Evolutionary conservation across 2,888 invertebrate species (phyloP).

Genomic region (Reticulitermes lucifugus): DNA sequence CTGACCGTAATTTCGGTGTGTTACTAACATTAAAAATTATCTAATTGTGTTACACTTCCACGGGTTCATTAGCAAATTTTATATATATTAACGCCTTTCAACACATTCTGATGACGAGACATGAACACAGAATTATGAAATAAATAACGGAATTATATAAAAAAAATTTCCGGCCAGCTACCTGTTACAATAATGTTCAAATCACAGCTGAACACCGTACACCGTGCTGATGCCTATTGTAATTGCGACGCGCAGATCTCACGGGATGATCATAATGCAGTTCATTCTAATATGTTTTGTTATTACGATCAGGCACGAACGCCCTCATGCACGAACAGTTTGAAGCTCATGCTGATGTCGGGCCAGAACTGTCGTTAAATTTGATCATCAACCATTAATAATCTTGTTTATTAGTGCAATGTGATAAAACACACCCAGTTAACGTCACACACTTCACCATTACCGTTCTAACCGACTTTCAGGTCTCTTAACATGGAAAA

Average conservation of each 20-base stretch:
- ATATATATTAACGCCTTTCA: no score
- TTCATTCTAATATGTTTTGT: constrained; percentile 7
- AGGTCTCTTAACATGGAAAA: neutral
- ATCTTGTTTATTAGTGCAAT: constrained; percentile 37
- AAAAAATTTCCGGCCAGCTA: no score
- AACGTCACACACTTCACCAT: constrained; percentile 4
- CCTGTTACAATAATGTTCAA: no score
- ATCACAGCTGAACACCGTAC: no score
- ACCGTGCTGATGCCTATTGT: no score
- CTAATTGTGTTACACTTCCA: no score
- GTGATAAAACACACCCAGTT: constrained; percentile 30
- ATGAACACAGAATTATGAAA: no score
- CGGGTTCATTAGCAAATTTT: no score
- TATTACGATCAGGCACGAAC: neutral
- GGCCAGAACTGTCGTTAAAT: constrained; percentile 23
- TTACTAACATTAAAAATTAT: no score
- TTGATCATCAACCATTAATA: constrained; percentile 34
- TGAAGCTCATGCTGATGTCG: neutral
- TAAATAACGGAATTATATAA: no score
- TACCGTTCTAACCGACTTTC: neutral
- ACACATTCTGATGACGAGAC: no score
- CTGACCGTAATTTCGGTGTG: no score
- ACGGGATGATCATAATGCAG: neutral
- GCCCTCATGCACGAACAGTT: neutral
- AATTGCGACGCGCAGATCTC: neutral